Base-by-base conservation (phyloP, 2,888 invertebrate genomes). In the Siphlonurus alternatus region DNA sequence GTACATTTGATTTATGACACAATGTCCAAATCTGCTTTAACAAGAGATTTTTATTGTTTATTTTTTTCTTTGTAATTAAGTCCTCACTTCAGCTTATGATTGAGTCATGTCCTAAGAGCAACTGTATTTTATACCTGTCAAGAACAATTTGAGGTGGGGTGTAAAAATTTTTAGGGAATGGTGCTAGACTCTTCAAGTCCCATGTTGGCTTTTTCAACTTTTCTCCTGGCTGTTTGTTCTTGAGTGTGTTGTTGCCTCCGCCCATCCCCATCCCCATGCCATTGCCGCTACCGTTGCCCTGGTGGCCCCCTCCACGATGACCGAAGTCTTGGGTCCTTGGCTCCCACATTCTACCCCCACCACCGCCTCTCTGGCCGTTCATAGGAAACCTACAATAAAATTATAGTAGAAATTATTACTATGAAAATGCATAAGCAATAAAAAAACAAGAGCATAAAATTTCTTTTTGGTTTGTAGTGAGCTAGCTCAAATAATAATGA, bases 151-250 rank as follows among this genome's bases (percentile, higher is more conserved):
- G 7, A n/a, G 56, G 56, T 20, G 56, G 56, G 5, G 56, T 56
- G n/a, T 20, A 56, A 22, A 56, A 56, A 56, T 56, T 20, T 56
- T 56, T 56, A 56, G 56, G 56, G 22, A 56, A 56, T n/a, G 56
- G 56, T 5, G 56, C 7, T 5, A 56, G 22, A 22, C 22, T 22
- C 20, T 56, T 56, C 7, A 20, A 10, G n/a, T 56, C 56, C 56
- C 56, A 56, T 7, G 5, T 3, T 20, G 56, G 56, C n/a, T 56
- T 56, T 22, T 56, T 56, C 56, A 56, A 20, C 22, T 56, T 56
- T 5, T 56, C 56, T n/a, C 56, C 56, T 56, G 56, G 19, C 5
- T 5, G 5, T 38, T 38, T 38, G 15, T 5, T 5, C 15, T 38
- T 38, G 7, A 10, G 38, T 10, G 15, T 15, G 15, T 38, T 38